Conservation (phyloP, 1,140 invertebrate genomes). For the Panagrolaimus sp. region DNA sequence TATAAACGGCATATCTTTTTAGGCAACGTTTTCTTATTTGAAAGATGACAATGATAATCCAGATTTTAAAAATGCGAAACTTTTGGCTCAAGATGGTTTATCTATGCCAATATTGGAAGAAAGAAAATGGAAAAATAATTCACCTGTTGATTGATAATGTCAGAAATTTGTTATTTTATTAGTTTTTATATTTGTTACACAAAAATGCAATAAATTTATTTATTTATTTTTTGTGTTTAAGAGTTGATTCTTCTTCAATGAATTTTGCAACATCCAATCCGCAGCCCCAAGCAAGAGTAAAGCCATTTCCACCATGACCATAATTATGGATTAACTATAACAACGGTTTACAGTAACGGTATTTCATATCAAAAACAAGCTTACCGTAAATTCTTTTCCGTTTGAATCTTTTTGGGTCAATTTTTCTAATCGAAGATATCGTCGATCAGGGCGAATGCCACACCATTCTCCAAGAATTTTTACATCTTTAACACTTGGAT, state of each 20-base stretch:
- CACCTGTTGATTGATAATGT: not conserved
- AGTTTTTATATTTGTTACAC: too few relatives aligned
- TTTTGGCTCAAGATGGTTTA: slow-evolving; percentile 3
- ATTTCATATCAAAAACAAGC: not conserved
- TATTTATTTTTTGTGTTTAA: slow-evolving; percentile 21
- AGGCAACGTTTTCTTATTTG: not conserved
- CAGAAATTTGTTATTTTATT: too few relatives aligned
- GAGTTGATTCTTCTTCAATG: slow-evolving; percentile 64
- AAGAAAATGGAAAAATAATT: too few relatives aligned
- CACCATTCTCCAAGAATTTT: not conserved
- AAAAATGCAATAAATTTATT: too few relatives aligned
- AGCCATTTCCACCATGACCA: slow-evolving; percentile 80
- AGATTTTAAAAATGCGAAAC: not conserved
- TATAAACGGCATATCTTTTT: not conserved
- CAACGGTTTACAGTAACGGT: not conserved
- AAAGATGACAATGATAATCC: not conserved
- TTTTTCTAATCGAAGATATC: slow-evolving; percentile 67
- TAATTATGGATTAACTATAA: slow-evolving; percentile 78
- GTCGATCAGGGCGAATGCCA: slow-evolving; percentile 57
- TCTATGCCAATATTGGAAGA: not conserved
- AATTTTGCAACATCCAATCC: slow-evolving; percentile 66
- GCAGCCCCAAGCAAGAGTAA: slow-evolving; percentile 78
- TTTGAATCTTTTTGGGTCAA: slow-evolving; percentile 12
- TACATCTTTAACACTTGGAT: slow-evolving; percentile 66
- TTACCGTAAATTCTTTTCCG: too few relatives aligned